Evolutionary conservation across 2,113 vertebrate genomes (phyloP), one percentile per base, ranked within the genome.

Genomic region (Genyomyrus donnyi): DNA sequence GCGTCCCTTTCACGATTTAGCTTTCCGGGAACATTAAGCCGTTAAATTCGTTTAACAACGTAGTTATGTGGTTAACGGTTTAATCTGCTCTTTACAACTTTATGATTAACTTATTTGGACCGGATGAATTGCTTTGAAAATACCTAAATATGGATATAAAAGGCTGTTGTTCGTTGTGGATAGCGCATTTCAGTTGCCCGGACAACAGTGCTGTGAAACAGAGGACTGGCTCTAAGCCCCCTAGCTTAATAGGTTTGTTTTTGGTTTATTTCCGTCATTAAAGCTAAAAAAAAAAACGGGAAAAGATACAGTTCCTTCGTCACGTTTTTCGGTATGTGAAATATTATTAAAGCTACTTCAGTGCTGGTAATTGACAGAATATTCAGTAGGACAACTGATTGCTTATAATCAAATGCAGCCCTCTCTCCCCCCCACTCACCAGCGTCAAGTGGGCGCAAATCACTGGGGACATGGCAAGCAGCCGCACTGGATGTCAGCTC

Each of bases 401-500:
- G 83, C 21, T 9, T 85, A 5, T 24, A 85, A 48, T 48, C 42
- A 85, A n/a, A 85, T 21, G 21, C 24, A 85, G 45, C 9, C 7
- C 3, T 10, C 19, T 85, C 10, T 3, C 24, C 19, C 7, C 19
- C 8, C 19, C 45, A 85, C 74, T 80, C 15, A 70, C n/a, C 19
- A 19, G 17, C 19, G 39, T 45, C 77, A 83, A 93, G 21, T 62
- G 90, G 88, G 56, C 8, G 86, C 77, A 89, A 94, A 95, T 94
- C 94, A 94, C 93, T 94, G 90, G 93, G 94, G 93, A 89, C 49
- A 15, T 83, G 50, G n/a, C 15, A 13, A n/a, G 19, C 45, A 11
- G 42, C 19, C 77, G 21, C 39, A 45, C 77, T 45, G 77, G n/a
- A 70, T 31, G 42, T 31, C 39, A 83, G 6, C 31, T 83, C 15